Base-by-base conservation (phyloP, 2,113 vertebrate genomes). In the Hyperopisus bebe region DNA sequence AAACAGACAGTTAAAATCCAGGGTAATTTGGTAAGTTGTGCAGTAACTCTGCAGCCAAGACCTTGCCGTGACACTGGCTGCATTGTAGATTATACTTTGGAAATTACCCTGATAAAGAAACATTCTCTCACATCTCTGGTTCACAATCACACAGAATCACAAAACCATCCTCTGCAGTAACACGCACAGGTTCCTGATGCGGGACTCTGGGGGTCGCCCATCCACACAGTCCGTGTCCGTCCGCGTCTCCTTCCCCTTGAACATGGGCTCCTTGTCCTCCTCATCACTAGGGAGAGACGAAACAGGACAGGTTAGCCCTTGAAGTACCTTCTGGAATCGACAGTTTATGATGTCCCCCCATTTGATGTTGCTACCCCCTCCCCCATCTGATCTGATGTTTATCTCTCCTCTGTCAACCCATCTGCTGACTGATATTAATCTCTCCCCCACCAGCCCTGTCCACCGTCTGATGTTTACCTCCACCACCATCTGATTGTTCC, bases 151-250 rank as follows among this genome's bases (percentile, higher is more conserved):
- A 47, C 19, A 84, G 44, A 42, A 82, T 84, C 7, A n/a, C 24
- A 24, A 10, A 46, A 9, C 44, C 39, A 11, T 2, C 3, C 19
- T 1, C 80, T 21, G 21, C 2, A 7, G 48, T 3, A 13, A 82
- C 44, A 98, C 98, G 96, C 95, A 99, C 98, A 99, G 95, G 91
- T 94, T 97, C 94, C 92, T 95, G 89, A 98, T 97, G 91, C 95
- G 97, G 91, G 98, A 99, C 42, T 97, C 96, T 0, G 96, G 90
- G 13, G 97, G 95, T 89, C 88, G 96, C 89, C 88, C 90, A 85
- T 95, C 97, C 77, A 92, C 90, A 10, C 93, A 93, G 89, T 97
- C 95, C 13, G 92, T 91, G 87, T 93, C 92, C 27, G 91, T 21
- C 0, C 82, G 88, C 0, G 90, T 91, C 82, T 92, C 91, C 19